Conservation (phyloP, 2,797 vertebrate genomes). For the Neosalanx taihuensis region DNA sequence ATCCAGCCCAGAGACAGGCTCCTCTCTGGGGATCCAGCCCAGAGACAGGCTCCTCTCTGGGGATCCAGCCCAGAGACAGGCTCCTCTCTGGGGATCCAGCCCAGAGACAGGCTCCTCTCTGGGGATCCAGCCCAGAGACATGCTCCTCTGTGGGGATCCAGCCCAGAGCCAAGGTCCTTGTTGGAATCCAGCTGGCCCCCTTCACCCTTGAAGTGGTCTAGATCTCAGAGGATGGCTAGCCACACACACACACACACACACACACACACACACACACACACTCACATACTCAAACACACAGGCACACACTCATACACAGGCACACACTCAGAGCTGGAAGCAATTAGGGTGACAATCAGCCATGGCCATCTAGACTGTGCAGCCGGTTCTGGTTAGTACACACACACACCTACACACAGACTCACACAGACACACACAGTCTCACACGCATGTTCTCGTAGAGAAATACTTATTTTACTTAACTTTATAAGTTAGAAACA, state of each 20-base stretch:
- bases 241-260: slow-evolving; percentile 7
- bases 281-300: slow-evolving; percentile 11
- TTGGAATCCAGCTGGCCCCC: slow-evolving; percentile 40
- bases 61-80: too few relatives aligned
- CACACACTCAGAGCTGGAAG: slow-evolving; percentile 58
- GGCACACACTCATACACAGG: slow-evolving; percentile 5
- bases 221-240: slow-evolving; percentile 52
- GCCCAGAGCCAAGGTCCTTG: too few relatives aligned
- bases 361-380: slow-evolving; percentile 26
- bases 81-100: slow-evolving; percentile 41
- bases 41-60: too few relatives aligned
- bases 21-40: too few relatives aligned
- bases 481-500: too few relatives aligned
- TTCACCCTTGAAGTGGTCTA: slow-evolving; percentile 69
- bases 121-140: background rate
- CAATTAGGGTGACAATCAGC: slow-evolving; percentile 64
- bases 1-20: too few relatives aligned
- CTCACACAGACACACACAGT: slow-evolving; percentile 53
- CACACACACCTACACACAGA: slow-evolving; percentile 53
- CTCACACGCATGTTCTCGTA: slow-evolving; percentile 3
- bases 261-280: slow-evolving; percentile 13
- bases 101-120: slow-evolving; percentile 23
- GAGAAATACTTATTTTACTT: background rate
- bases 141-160: background rate
- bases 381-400: slow-evolving; percentile 33